Base-by-base conservation (phyloP, 2,888 invertebrate genomes). In the Caenorhabditis angaria region DNA sequence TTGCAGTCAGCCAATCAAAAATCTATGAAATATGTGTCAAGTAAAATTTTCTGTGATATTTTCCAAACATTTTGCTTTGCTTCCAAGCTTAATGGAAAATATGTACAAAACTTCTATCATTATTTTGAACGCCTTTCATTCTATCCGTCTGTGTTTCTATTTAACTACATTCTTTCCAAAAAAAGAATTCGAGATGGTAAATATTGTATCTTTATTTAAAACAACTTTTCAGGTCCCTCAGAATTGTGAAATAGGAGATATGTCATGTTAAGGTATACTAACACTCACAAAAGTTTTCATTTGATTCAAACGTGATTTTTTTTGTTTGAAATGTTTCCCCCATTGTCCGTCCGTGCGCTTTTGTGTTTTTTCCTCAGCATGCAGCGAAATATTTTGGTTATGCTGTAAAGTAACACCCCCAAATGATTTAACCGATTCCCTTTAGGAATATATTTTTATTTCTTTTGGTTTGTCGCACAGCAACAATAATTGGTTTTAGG, bases 221-320 rank as follows among this genome's bases (percentile, higher is more conserved):
- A 35, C 48, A 35, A 61, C 54, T 58, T 67, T 73, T 59, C 68
- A 68, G 73, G 68, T 59, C 41, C 64, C 62, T 57, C 62, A 56
- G 62, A 73, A 57, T 69, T 73, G 65, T 73, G 68, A 69, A 65
- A 65, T 73, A 73, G 73, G 73, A 65, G 73, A 73, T 73, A 73
- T 73, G 73, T 63, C 73, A 55, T 73, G 73, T 61, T 73, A 61
- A 73, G 73, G 73, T 73, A 73, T 71, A 71, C 71, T 71, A 71
- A 71, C 71, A 62, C n/a, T 18, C 24, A 51, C 22, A 51, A 24
- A 29, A 14, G 41, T 56, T 56, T 63, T 28, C 22, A 56, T 48
- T 32, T 32, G 2, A 22, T 25, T 35, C 20, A n/a, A 18, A 29
- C 22, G 48, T 57, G 57, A 57, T 51, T 57, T 48, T 47, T 32